phyloP scores from a whole-genome alignment of 2,113 vertebrate genomes.

The Python bivittatus region DNA sequence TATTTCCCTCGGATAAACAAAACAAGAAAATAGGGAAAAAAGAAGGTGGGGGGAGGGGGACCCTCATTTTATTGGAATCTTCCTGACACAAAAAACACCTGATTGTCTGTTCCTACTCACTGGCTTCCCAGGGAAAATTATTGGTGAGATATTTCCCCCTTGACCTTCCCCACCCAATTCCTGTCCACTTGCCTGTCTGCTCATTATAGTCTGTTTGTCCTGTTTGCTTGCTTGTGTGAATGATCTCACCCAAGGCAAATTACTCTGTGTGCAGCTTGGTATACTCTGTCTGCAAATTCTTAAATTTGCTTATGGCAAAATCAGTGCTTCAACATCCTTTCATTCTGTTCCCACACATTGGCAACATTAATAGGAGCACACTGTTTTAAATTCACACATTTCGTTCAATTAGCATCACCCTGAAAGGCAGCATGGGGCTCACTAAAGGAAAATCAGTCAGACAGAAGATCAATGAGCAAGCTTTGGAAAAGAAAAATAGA shows the following conservation, averaged over 20 bases:
- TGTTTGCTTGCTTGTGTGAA: neutral
- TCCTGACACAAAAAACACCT: neutral
- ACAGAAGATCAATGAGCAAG: neutral
- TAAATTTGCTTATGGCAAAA: neutral
- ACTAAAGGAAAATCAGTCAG: conserved; percentile 27
- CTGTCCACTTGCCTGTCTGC: neutral
- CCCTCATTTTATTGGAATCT: neutral
- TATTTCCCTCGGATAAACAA: neutral
- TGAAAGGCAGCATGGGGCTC: neutral
- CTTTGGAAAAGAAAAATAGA: neutral
- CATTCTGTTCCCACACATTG: neutral
- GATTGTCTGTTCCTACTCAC: neutral
- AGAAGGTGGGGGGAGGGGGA: no score
- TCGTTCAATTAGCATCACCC: neutral
- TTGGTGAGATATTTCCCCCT: neutral
- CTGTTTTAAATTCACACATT: neutral
- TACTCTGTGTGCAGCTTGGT: neutral
- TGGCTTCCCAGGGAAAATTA: neutral
- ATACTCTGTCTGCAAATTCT: neutral
- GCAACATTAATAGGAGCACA: neutral
- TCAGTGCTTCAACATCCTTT: neutral
- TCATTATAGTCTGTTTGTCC: neutral
- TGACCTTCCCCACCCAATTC: neutral
- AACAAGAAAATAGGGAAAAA: no score
- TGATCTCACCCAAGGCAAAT: neutral